Conservation (phyloP, 2,113 vertebrate genomes). For the Gavia stellata region DNA sequence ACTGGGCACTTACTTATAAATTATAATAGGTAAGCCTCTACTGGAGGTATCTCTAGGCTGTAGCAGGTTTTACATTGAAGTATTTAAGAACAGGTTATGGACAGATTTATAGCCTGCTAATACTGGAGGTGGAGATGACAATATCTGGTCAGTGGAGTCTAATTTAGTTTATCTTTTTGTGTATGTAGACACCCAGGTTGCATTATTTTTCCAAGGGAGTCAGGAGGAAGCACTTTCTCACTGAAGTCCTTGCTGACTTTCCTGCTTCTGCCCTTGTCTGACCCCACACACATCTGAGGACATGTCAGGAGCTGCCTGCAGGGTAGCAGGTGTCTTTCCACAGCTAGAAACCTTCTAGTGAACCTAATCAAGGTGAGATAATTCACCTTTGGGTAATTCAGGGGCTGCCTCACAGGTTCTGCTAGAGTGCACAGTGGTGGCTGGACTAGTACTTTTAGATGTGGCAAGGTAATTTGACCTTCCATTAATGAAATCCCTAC, state of each 20-base stretch:
- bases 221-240: neutral
- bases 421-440: neutral
- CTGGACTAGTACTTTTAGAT: neutral
- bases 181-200: neutral
- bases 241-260: neutral
- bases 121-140: neutral
- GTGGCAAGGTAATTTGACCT: neutral
- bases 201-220: neutral
- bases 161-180: neutral
- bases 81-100: neutral
- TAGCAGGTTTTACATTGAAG: neutral
- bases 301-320: neutral
- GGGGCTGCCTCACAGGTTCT: neutral
- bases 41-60: neutral
- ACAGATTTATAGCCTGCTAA: neutral
- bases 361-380: neutral
- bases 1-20: neutral
- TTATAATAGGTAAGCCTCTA: neutral
- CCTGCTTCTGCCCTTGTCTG: neutral
- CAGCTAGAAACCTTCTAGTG: neutral
- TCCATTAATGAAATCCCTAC: neutral
- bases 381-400: neutral
- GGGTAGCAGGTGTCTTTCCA: neutral
- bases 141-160: neutral
- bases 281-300: neutral